phyloP scores from a whole-genome alignment of 2,888 invertebrate genomes.

The Ophraella communa region DNA sequence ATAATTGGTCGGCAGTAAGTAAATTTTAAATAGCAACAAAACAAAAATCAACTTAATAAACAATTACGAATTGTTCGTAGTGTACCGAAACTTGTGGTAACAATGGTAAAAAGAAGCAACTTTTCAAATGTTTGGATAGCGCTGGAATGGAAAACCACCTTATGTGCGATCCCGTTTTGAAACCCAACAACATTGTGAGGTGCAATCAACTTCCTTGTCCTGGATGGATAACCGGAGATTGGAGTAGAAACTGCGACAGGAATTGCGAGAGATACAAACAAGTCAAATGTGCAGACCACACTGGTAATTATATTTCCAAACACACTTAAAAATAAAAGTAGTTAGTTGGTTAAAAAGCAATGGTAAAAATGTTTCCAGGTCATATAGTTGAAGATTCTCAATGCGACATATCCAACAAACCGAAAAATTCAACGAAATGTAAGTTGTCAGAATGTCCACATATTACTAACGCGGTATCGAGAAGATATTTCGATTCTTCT shows the following conservation, averaged over 20 bases:
- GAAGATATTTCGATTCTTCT: conserved; percentile 43
- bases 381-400: conserved; percentile 39
- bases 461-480: conserved; percentile 38
- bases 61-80: no score
- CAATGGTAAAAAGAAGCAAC: conserved; percentile 66
- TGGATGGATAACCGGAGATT: conserved; percentile 65
- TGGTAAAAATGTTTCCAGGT: no score
- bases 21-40: neutral
- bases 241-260: conserved; percentile 66
- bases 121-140: conserved; percentile 66
- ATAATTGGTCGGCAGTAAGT: conserved; percentile 58
- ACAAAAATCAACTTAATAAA: no score
- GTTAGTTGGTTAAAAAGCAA: no score
- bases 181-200: conserved; percentile 59
- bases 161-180: conserved; percentile 57
- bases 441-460: conserved; percentile 46
- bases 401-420: conserved; percentile 43
- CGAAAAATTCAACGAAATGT: conserved; percentile 44
- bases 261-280: conserved; percentile 71
- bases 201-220: conserved; percentile 65
- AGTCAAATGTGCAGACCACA: conserved; percentile 63
- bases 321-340: no score
- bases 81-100: conserved; percentile 69
- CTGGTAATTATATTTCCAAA: no score
- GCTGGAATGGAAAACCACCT: conserved; percentile 53